Evolutionary conservation across 2,113 vertebrate genomes (phyloP).

Genomic region (Herpailurus yagouaroundi): DNA sequence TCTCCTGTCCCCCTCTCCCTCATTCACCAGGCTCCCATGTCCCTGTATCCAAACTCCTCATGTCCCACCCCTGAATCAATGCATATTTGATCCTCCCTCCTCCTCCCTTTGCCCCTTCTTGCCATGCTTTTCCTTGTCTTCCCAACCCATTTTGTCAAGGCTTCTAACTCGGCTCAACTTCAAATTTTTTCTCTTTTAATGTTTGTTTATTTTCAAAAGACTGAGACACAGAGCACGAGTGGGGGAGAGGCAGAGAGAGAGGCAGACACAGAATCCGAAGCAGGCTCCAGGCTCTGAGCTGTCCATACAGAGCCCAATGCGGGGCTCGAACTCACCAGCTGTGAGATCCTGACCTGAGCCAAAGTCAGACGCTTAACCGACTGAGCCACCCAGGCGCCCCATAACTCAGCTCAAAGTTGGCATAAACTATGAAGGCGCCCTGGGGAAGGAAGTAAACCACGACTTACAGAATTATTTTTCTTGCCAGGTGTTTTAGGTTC

Average conservation of each 20-base stretch:
- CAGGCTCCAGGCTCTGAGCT: too few species aligned
- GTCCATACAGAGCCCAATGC: too few species aligned
- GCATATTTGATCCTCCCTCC: background rate
- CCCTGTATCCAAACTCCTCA: background rate
- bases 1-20: background rate
- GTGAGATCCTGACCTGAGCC: too few species aligned
- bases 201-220: too few species aligned
- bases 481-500: background rate
- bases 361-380: too few species aligned
- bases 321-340: too few species aligned
- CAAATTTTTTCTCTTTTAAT: too few species aligned
- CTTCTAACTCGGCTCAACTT: background rate
- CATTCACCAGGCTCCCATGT: background rate
- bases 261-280: too few species aligned
- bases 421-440: background rate
- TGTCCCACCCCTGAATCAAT: rapidly evolving
- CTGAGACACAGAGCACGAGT: too few species aligned
- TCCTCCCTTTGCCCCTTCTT: background rate
- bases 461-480: background rate
- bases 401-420: background rate
- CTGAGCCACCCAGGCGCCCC: too few species aligned
- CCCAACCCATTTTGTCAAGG: background rate
- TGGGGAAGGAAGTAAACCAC: background rate
- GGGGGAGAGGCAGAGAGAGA: too few species aligned
- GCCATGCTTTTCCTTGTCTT: background rate